Evolutionary conservation across 2,797 vertebrate species (phyloP).

Genomic region (Gymnoscopelus microlampas): DNA sequence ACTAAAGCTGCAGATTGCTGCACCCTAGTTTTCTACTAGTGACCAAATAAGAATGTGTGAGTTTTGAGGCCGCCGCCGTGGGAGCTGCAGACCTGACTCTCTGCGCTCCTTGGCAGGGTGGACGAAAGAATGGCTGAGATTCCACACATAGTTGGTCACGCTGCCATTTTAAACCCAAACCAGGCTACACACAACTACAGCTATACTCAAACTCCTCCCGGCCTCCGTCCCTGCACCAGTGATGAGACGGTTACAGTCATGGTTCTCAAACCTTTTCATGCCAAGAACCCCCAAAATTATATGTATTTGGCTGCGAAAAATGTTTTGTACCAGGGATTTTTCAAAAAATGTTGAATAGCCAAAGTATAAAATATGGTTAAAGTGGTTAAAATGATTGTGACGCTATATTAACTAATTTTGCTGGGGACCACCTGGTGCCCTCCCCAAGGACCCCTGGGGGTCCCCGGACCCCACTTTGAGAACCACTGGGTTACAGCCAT

Average conservation of each 20-base stretch:
- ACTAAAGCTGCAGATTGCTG: conserved; percentile 48
- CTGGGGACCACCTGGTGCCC: no score
- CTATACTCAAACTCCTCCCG: conserved; percentile 30
- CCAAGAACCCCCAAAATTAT: no score
- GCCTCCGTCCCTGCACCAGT: conserved; percentile 4
- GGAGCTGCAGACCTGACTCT: conserved; percentile 62
- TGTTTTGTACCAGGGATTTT: no score
- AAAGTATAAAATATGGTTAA: no score
- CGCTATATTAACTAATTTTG: no score
- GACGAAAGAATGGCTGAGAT: conserved; percentile 77
- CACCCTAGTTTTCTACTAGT: conserved; percentile 29
- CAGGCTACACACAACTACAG: conserved; percentile 62
- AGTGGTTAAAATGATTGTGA: no score
- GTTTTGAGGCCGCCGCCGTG: conserved; percentile 62
- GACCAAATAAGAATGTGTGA: conserved; percentile 79
- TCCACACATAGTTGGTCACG: conserved; percentile 83
- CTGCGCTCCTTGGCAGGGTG: conserved; percentile 67
- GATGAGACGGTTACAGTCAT: conserved; percentile 58
- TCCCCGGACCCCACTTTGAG: no score
- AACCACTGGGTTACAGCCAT: conserved; percentile 28
- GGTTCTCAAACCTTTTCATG: not conserved
- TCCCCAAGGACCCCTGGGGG: no score
- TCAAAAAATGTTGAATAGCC: no score
- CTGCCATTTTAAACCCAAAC: conserved; percentile 82
- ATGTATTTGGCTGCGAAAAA: no score